Base-by-base conservation (phyloP, 2,888 invertebrate genomes). In the Ferdinandea cuprea region DNA sequence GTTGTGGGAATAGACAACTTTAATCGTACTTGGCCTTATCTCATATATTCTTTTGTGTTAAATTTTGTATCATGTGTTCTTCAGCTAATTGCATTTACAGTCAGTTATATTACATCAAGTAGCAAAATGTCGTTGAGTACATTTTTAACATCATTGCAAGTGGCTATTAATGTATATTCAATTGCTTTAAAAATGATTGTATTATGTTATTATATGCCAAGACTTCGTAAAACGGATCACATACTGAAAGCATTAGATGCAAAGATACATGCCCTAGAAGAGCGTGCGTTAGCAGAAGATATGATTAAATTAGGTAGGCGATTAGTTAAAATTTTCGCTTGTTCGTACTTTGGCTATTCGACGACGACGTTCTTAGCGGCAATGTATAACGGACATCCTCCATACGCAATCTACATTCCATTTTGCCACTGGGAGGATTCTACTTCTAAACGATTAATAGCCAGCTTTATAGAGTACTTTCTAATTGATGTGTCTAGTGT, bases 381-480 rank as follows among this genome's bases (percentile, higher is more conserved):
- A 0, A 1, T 80, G 3, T n/a, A 50, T 7, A 74, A 44, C n/a
- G 63, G 69, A 1, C 80, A 74, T 37, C 80, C 80, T 2, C 80
- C 80, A 1, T 80, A 35, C 17, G 48, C 63, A 11, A 74, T 80
- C 0, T 80, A 69, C 11, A 80, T 80, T 17, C 74, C 74, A 0
- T 80, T 13, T n/a, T 69, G 68, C 8, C 28, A 80, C 17, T 80
- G 80, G 80, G 6, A 80, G 37, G 80, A 80, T 3, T 80, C 80
- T 0, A 50, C 7, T 6, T 1, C 13, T 0, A 80, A 80, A 30
- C 15, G 69, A 63, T 37, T 74, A 0, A 37, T 74, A 32, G 63
- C 80, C 13, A 80, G 58, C 19, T 40, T 80, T 0, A 1, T 80
- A 8, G 80, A 80, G 8, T 74, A 19, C 4, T 69, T 63, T 32